Evolutionary conservation across 2,888 invertebrate species (phyloP).

Genomic region (Parnassius glacialis): DNA sequence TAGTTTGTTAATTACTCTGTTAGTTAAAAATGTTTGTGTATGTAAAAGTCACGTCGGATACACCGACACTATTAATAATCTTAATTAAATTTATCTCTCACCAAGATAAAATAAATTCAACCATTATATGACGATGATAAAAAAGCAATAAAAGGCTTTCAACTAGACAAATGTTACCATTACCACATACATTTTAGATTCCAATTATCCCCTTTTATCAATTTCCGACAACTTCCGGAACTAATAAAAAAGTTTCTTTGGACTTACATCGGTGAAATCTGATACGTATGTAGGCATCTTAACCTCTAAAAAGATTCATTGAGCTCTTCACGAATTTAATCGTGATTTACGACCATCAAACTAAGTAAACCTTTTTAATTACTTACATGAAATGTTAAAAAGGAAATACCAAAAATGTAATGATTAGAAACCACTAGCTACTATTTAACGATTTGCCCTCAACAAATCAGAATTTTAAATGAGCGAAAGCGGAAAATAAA

Average conservation of each 20-base stretch:
- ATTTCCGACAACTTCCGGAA: conserved; percentile 12
- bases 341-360: conserved; percentile 9
- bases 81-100: too few species aligned
- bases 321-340: not conserved
- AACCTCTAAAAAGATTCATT: conserved; percentile 4
- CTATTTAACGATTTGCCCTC: conserved; percentile 22
- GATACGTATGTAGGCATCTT: too few species aligned
- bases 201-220: conserved; percentile 6
- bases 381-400: conserved; percentile 11
- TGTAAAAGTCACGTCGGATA: too few species aligned
- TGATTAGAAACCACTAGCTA: conserved; percentile 18
- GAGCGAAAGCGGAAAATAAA: conserved; percentile 27
- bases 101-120: too few species aligned
- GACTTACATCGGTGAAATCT: too few species aligned
- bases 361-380: conserved; percentile 6
- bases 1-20: too few species aligned
- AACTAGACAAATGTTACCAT: not conserved
- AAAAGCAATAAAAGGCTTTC: too few species aligned
- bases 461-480: conserved; percentile 24
- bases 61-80: too few species aligned
- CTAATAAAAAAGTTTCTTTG: conserved; percentile 1
- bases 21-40: too few species aligned
- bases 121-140: too few species aligned
- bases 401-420: conserved; percentile 8
- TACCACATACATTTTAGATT: not conserved